Evolutionary conservation across 2,113 vertebrate species (phyloP).

Genomic region (Datnioides undecimradiatus): DNA sequence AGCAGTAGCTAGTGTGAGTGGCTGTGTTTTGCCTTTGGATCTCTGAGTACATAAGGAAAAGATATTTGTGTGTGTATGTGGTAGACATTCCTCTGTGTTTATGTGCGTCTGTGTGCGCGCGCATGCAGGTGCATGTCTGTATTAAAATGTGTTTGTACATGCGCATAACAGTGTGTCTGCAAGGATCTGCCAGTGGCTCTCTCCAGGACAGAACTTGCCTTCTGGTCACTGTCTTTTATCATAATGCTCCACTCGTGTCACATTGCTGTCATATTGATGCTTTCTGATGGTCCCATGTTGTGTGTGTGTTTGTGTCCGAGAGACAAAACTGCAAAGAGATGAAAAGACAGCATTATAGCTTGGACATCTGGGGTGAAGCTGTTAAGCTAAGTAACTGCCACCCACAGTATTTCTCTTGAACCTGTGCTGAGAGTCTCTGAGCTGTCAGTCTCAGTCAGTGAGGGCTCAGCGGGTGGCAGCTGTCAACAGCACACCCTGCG

Average conservation of each 20-base stretch:
- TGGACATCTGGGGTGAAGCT: slow-evolving; percentile 3
- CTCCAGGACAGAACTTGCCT: slow-evolving; percentile 22
- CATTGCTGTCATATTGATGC: slow-evolving; percentile 30
- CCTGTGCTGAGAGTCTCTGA: slow-evolving; percentile 9
- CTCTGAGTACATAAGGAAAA: not conserved
- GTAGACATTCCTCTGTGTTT: not conserved
- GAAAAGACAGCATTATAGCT: slow-evolving; percentile 11
- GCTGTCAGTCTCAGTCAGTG: slow-evolving; percentile 27
- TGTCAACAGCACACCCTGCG: slow-evolving; percentile 18
- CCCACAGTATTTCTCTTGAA: slow-evolving; percentile 16
- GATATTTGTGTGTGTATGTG: not conserved
- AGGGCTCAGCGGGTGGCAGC: slow-evolving; percentile 47
- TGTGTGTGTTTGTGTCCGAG: not conserved
- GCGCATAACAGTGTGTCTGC: slow-evolving; percentile 2
- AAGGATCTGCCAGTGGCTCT: slow-evolving; percentile 29
- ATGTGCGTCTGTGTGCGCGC: slow-evolving; percentile 21
- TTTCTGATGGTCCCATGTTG: not conserved
- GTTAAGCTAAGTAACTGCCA: slow-evolving; percentile 23
- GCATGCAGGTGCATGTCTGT: not conserved
- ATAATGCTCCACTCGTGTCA: slow-evolving; percentile 35
- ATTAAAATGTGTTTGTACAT: slow-evolving; percentile 9
- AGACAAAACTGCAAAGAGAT: slow-evolving; percentile 11
- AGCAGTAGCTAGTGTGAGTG: not conserved
- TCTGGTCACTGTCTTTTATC: slow-evolving; percentile 33
- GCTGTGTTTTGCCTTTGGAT: slow-evolving; percentile 15